Percentiles rank a stretch among this genome's conserved stretches.
Conservation (phyloP, 2,888 invertebrate genomes). For the Caenorhabditis macrosperma region DNA sequence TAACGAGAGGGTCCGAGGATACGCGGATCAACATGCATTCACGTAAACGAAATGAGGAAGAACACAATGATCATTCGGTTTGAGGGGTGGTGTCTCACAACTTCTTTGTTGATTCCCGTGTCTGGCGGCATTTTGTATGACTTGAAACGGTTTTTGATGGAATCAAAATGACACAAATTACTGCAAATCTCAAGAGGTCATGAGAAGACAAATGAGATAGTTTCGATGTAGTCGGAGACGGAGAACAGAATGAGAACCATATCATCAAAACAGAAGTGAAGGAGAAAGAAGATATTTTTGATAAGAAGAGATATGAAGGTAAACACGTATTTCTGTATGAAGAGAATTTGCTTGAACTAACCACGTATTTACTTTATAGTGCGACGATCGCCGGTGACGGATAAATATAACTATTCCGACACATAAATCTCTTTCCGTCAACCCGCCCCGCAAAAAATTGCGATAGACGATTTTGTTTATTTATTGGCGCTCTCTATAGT, state of each 20-base stretch:
- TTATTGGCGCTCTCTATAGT: slow-evolving; percentile 34
- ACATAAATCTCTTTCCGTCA: slow-evolving; percentile 10
- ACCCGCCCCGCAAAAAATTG: slow-evolving; percentile 3
- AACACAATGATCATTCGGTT: slow-evolving; percentile 20
- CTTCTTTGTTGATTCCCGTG: slow-evolving; percentile 54
- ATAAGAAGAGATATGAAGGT: slow-evolving; percentile 8
- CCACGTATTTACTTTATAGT: neutral
- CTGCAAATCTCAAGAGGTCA: slow-evolving; percentile 40
- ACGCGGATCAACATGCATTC: slow-evolving; percentile 35
- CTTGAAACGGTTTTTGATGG: slow-evolving; percentile 41
- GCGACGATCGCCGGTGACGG: neutral
- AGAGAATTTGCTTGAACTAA: neutral
- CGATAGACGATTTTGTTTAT: slow-evolving; percentile 41
- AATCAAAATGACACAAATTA: slow-evolving; percentile 51
- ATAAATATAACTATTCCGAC: neutral
- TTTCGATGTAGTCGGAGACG: neutral
- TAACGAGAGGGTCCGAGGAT: slow-evolving; percentile 10
- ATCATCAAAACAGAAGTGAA: neutral
- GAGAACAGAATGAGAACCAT: neutral
- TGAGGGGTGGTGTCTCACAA: slow-evolving; percentile 30
- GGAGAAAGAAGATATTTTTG: slow-evolving; percentile 15
- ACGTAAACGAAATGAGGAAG: slow-evolving; percentile 21
- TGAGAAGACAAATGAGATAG: slow-evolving; percentile 9
- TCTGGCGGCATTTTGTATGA: slow-evolving; percentile 52
- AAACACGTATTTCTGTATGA: slow-evolving; percentile 8